phyloP scores from a whole-genome alignment of 2,113 vertebrate species.

The Cyanistes caeruleus region DNA sequence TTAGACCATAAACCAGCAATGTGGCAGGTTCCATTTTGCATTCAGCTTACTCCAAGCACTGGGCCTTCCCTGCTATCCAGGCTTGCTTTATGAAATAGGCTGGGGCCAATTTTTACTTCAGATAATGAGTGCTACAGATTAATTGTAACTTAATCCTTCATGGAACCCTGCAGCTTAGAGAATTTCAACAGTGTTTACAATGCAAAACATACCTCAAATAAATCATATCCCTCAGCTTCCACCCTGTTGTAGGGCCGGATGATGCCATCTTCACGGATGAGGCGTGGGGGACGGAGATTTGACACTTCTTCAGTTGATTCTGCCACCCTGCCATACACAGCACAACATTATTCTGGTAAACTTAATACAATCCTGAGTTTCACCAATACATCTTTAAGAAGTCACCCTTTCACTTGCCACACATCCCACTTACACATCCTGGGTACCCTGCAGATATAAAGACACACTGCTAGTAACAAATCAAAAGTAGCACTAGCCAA shows the following conservation, averaged over 20 bases:
- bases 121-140: not conserved
- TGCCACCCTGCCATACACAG: constrained; percentile 79
- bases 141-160: not conserved
- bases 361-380: not conserved
- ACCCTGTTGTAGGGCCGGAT: constrained; percentile 87
- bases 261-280: constrained; percentile 92
- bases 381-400: not conserved
- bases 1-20: not conserved
- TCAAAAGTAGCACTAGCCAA: not conserved
- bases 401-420: not conserved
- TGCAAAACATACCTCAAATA: constrained; percentile 86
- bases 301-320: constrained; percentile 93
- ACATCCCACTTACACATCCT: not conserved
- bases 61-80: not conserved
- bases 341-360: not conserved
- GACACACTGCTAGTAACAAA: not conserved
- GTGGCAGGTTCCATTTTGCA: not conserved
- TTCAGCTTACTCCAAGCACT: not conserved
- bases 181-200: not conserved
- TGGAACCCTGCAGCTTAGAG: not conserved
- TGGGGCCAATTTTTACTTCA: not conserved
- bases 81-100: not conserved
- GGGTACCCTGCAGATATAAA: not conserved
- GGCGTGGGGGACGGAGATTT: constrained; percentile 87
- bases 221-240: constrained; percentile 87